These are phyloP conservation scores for Epizoanthus stellaris DNA, from an alignment of 92 coral and sea anemone genomes.

Conservation along the genomic window DNA sequence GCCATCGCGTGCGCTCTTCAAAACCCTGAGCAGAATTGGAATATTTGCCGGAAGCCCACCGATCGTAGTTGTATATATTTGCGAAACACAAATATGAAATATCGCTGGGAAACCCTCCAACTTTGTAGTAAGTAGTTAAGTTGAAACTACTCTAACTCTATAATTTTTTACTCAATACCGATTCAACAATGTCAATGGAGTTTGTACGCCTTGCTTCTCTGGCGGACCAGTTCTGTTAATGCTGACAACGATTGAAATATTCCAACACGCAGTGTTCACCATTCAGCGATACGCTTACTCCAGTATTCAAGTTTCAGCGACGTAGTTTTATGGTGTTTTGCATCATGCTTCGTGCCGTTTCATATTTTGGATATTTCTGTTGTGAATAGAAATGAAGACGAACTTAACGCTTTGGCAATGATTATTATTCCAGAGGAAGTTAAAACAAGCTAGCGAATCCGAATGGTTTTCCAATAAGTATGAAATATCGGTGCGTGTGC, in stretches of 20 bases:
- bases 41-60: slow-evolving; percentile 40
- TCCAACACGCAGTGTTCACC: too few species aligned
- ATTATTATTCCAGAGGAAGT: too few species aligned
- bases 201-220: neutral
- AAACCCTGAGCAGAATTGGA: slow-evolving; percentile 16
- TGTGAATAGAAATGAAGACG: too few species aligned
- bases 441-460: too few species aligned
- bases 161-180: neutral
- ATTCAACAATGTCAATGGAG: neutral
- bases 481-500: too few species aligned
- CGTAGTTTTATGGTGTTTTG: too few species aligned
- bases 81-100: slow-evolving; percentile 36
- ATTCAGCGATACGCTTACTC: too few species aligned
- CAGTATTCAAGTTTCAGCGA: too few species aligned
- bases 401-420: too few species aligned
- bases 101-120: slow-evolving; percentile 9
- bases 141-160: slow-evolving; percentile 10
- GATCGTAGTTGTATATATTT: slow-evolving; percentile 30
- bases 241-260: neutral
- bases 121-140: slow-evolving; percentile 1
- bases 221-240: slow-evolving; percentile 8
- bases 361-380: too few species aligned
- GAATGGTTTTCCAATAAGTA: too few species aligned
- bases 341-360: too few species aligned
- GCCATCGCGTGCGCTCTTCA: slow-evolving; percentile 31